These are phyloP conservation scores for Adrianichthys oophorus DNA, from an alignment of 2,797 vertebrate species.

Conservation along the genomic window DNA sequence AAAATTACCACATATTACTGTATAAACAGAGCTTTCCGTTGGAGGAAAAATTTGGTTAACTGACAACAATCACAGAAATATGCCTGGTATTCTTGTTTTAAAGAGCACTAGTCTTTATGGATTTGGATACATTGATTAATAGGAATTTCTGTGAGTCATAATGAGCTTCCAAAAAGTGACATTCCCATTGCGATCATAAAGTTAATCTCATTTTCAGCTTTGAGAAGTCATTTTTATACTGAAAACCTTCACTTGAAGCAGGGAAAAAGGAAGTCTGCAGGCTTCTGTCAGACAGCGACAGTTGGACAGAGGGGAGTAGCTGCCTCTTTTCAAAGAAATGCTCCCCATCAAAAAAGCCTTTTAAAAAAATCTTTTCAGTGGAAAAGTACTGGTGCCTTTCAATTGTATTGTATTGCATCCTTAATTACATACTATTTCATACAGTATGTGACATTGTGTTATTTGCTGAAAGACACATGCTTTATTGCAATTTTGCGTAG, in stretches of 20 bases:
- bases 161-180: too few species aligned
- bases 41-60: conserved; percentile 15
- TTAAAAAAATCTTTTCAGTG: too few species aligned
- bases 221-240: neutral
- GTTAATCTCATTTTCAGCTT: neutral
- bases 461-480: too few species aligned
- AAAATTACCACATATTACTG: conserved; percentile 66
- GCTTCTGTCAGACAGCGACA: neutral
- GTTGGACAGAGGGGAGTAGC: too few species aligned
- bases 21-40: conserved; percentile 21
- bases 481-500: too few species aligned
- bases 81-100: conserved; percentile 7
- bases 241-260: neutral
- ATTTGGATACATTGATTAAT: neutral
- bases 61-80: conserved; percentile 24
- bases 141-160: too few species aligned
- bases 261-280: neutral
- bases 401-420: too few species aligned
- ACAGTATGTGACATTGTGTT: too few species aligned
- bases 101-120: conserved; percentile 13
- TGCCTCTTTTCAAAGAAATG: too few species aligned
- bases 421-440: too few species aligned
- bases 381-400: too few species aligned
- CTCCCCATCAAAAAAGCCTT: too few species aligned
- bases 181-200: neutral